A percentile compares a stretch with the other conserved stretches of the same genome.
These are phyloP conservation scores for Deilephila elpenor DNA, from an alignment of 2,888 invertebrate genomes.

Conservation along the genomic window DNA sequence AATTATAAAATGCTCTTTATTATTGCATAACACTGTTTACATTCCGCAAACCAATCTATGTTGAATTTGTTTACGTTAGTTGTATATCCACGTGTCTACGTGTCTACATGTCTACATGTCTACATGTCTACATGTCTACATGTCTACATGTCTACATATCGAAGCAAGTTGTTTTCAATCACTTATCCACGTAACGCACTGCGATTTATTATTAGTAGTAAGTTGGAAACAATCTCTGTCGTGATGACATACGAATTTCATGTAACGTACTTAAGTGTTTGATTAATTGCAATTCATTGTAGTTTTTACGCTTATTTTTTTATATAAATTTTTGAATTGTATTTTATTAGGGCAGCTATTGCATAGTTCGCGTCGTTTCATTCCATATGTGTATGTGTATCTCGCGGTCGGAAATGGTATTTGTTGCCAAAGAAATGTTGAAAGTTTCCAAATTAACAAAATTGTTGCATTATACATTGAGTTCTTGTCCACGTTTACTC, in stretches of 20 bases:
- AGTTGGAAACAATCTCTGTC: conserved; percentile 70
- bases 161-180: conserved; percentile 42
- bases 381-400: conserved; percentile 70
- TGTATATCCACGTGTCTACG: conserved; percentile 66
- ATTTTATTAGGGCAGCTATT: conserved; percentile 79
- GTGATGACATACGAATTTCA: conserved; percentile 73
- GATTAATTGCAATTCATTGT: conserved; percentile 64
- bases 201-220: conserved; percentile 67
- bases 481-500: conserved; percentile 56
- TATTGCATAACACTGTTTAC: conserved; percentile 81
- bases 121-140: conserved; percentile 61
- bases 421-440: conserved; percentile 78
- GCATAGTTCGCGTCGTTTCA: conserved; percentile 72
- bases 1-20: conserved; percentile 69
- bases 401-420: conserved; percentile 68
- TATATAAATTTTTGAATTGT: conserved; percentile 74
- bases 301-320: conserved; percentile 76
- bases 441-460: conserved; percentile 64
- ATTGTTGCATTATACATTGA: conserved; percentile 60
- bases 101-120: conserved; percentile 44
- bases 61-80: conserved; percentile 81
- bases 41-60: conserved; percentile 81
- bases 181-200: conserved; percentile 74
- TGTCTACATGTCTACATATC: conserved; percentile 57
- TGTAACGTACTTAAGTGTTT: conserved; percentile 78